phyloP scores from a whole-genome alignment of 1,140 invertebrate species.

The Orchestia grillus region DNA sequence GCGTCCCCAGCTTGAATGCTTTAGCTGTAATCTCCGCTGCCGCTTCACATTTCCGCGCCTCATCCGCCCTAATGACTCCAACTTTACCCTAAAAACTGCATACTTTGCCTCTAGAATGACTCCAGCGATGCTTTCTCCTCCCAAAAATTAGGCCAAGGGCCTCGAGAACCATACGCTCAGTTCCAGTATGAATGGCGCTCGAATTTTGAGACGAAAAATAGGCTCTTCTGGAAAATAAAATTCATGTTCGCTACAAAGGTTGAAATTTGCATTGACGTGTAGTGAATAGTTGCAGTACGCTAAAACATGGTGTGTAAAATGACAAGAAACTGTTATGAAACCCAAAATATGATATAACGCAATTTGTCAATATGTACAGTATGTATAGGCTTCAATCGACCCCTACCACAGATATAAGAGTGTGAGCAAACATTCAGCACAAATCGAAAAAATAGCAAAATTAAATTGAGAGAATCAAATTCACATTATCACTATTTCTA shows the following conservation, averaged over 20 bases:
- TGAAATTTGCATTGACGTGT: not conserved
- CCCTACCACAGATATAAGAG: no score
- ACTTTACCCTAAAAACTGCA: constrained; percentile 29
- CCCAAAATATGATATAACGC: not conserved
- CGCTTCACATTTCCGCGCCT: constrained; percentile 27
- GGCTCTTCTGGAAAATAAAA: not conserved
- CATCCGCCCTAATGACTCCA: constrained; percentile 30
- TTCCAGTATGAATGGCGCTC: not conserved
- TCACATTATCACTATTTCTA: no score
- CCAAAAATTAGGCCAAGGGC: not conserved
- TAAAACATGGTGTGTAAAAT: not conserved
- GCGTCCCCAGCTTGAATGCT: not conserved
- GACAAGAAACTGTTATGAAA: no score
- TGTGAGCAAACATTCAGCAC: no score
- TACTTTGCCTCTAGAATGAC: constrained; percentile 16
- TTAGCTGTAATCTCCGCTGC: not conserved
- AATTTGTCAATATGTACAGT: no score
- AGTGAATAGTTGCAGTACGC: not conserved
- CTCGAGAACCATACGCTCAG: not conserved
- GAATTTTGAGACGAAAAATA: not conserved
- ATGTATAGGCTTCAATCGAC: no score
- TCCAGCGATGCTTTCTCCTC: not conserved
- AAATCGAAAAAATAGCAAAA: no score
- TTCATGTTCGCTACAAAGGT: not conserved
- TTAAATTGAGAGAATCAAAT: no score